Evolutionary conservation across 2,888 invertebrate species (phyloP).

Genomic region (Sepiola atlantica): DNA sequence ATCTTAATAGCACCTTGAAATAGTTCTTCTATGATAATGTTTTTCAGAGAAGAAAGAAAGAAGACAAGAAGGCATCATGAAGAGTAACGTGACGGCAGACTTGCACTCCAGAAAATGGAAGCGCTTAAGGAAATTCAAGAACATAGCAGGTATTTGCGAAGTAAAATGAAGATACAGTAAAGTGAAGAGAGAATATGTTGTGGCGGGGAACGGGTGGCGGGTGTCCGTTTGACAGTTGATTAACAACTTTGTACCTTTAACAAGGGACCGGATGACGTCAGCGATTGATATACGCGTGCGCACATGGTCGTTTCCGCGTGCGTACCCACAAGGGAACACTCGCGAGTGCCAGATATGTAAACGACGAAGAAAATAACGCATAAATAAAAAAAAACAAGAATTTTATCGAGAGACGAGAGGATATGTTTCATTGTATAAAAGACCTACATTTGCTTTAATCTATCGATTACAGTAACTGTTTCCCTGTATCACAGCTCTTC

Average conservation of each 20-base stretch:
- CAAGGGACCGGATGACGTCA: not conserved
- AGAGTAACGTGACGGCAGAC: not conserved
- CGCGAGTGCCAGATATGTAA: too few species aligned
- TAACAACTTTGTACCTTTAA: constrained; percentile 21
- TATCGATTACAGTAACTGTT: too few species aligned
- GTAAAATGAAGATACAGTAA: not conserved
- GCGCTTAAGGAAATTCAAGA: not conserved
- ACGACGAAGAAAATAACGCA: too few species aligned
- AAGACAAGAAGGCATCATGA: not conserved
- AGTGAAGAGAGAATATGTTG: not conserved
- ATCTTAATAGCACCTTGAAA: not conserved
- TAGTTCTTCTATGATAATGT: not conserved
- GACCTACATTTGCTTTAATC: too few species aligned
- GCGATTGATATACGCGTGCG: not conserved
- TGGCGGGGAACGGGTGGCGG: not conserved
- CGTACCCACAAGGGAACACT: not conserved
- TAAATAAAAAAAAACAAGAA: too few species aligned
- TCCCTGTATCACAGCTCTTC: too few species aligned
- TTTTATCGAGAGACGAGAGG: too few species aligned
- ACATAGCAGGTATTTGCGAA: not conserved
- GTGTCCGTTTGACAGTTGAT: constrained; percentile 15
- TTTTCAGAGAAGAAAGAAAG: not conserved
- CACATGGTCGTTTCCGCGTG: not conserved
- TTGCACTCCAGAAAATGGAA: not conserved
- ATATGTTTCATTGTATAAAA: too few species aligned